phyloP scores from a whole-genome alignment of 1,140 invertebrate genomes.

The Drosophila ogumai region DNA sequence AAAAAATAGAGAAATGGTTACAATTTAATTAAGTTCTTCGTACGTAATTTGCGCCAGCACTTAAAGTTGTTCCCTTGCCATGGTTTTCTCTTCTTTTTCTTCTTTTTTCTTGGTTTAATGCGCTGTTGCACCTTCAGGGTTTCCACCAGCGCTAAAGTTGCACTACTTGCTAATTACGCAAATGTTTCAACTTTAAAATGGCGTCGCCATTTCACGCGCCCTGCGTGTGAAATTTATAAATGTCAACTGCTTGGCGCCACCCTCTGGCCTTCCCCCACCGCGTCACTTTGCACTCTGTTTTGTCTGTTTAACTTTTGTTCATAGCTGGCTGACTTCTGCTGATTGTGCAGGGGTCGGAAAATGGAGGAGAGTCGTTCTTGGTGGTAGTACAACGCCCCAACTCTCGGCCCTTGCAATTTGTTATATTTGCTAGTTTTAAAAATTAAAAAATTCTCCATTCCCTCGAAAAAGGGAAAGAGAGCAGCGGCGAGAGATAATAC shows the following conservation, averaged over 20 bases:
- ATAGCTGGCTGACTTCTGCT: slow-evolving; percentile 73
- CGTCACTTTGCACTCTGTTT: slow-evolving; percentile 71
- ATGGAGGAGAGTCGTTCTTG: slow-evolving; percentile 18
- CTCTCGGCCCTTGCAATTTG: slow-evolving; percentile 51
- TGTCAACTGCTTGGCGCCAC: slow-evolving; percentile 42
- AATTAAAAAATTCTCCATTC: slow-evolving; percentile 59
- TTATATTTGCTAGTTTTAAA: slow-evolving; percentile 68
- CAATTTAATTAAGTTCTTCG: slow-evolving; percentile 75
- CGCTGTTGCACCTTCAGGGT: slow-evolving; percentile 45
- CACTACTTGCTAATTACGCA: slow-evolving; percentile 68
- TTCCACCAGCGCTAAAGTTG: slow-evolving; percentile 17
- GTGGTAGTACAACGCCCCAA: slow-evolving; percentile 8
- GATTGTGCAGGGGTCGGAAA: slow-evolving; percentile 63
- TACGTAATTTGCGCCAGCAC: slow-evolving; percentile 59
- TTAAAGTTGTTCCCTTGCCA: slow-evolving; percentile 49
- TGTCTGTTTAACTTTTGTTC: slow-evolving; percentile 80
- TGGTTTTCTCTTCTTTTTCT: background rate
- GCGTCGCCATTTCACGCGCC: slow-evolving; percentile 58
- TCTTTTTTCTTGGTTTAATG: slow-evolving; percentile 1
- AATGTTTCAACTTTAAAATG: slow-evolving; percentile 79
- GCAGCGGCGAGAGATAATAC: background rate
- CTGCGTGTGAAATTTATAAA: slow-evolving; percentile 67
- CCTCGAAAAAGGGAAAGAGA: background rate
- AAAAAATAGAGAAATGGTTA: slow-evolving; percentile 53
- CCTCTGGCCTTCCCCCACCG: background rate